These are phyloP conservation scores for Azorinus chamasolen DNA, from an alignment of 2,888 invertebrate genomes.

Conservation along the genomic window DNA sequence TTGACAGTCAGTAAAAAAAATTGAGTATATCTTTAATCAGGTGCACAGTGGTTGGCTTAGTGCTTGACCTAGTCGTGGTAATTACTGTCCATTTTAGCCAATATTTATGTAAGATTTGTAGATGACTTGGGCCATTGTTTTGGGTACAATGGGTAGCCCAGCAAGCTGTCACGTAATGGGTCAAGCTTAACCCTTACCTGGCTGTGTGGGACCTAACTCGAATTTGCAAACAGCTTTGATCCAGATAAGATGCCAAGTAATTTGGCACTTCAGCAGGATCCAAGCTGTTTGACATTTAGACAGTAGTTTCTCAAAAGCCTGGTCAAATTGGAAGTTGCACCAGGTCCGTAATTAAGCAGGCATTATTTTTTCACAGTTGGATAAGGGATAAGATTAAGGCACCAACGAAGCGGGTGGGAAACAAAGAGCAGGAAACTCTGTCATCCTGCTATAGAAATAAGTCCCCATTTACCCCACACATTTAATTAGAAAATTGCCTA, in stretches of 20 bases:
- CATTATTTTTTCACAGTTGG: too few relatives aligned
- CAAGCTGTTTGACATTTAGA: too few relatives aligned
- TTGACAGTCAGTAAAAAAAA: too few relatives aligned
- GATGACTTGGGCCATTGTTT: constrained; percentile 43
- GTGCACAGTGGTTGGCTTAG: too few relatives aligned
- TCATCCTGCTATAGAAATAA: constrained; percentile 42
- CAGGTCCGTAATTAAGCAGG: too few relatives aligned
- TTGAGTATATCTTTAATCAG: too few relatives aligned
- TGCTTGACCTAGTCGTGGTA: constrained; percentile 5
- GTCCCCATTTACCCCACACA: constrained; percentile 45
- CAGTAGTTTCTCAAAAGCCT: too few relatives aligned
- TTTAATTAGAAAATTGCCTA: constrained; percentile 65
- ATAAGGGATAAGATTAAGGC: constrained; percentile 36
- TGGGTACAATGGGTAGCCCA: constrained; percentile 42
- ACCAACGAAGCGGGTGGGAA: constrained; percentile 43
- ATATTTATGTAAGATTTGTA: constrained; percentile 53
- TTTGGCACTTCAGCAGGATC: too few relatives aligned
- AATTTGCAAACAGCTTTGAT: too few relatives aligned
- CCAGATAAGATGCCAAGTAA: too few relatives aligned
- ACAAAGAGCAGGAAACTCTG: constrained; percentile 60
- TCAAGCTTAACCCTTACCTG: constrained; percentile 14
- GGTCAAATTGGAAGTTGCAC: too few relatives aligned
- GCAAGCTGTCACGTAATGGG: constrained; percentile 29
- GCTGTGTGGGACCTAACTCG: too few relatives aligned
- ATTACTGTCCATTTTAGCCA: constrained; percentile 32